phyloP scores from a whole-genome alignment of 30 jellyfish, hydroid and myxozoan genomes.

The Sanderia malayensis region DNA sequence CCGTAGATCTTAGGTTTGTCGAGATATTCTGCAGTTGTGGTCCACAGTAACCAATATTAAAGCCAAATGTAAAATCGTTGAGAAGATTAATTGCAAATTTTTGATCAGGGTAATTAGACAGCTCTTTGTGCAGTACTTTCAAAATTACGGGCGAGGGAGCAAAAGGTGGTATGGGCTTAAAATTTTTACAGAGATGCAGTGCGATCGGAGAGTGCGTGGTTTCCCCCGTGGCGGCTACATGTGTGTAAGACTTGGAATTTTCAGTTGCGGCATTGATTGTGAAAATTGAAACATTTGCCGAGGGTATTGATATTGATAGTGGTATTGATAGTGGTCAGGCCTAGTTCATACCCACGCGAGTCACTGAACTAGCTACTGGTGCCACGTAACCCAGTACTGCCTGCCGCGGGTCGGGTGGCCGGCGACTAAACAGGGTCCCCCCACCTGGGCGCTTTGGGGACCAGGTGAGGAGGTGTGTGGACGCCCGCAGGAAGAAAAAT shows the following conservation, averaged over 20 bases:
- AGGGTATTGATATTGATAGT: too few relatives aligned
- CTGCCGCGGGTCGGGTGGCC: conserved; percentile 8
- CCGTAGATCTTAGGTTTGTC: background rate
- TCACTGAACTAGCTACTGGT: background rate
- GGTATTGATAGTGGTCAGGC: too few relatives aligned
- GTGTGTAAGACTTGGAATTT: too few relatives aligned
- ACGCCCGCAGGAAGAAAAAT: background rate
- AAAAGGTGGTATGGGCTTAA: too few relatives aligned
- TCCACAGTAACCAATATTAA: conserved; percentile 8
- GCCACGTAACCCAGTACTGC: background rate
- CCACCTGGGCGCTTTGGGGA: background rate
- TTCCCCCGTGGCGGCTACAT: too few relatives aligned
- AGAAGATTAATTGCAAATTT: background rate
- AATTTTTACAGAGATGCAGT: too few relatives aligned
- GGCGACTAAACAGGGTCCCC: background rate
- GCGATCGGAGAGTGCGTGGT: too few relatives aligned
- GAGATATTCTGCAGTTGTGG: background rate
- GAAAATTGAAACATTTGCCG: too few relatives aligned
- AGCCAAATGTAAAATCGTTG: background rate
- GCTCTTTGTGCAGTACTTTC: too few relatives aligned
- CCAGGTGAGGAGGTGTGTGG: conserved; percentile 6
- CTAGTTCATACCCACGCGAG: background rate
- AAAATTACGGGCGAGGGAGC: too few relatives aligned
- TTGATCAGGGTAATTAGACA: conserved; percentile 18
- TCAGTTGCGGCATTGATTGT: too few relatives aligned